Conservation (phyloP, 2,888 invertebrate genomes). For the Drosophila mercatorum region DNA sequence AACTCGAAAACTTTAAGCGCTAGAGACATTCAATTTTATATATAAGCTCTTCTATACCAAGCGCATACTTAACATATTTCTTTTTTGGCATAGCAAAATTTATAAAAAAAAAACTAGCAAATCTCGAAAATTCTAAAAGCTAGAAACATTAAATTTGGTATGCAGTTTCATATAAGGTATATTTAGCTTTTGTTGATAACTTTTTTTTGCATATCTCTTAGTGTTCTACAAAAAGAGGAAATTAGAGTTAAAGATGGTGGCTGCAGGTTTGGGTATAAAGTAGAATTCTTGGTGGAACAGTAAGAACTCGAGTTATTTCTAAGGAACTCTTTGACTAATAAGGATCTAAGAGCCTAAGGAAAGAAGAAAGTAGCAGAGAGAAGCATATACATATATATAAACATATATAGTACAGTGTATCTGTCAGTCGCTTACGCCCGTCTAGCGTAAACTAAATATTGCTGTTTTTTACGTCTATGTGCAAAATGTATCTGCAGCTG, state of each 20-base stretch:
- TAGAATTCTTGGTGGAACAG: too few relatives aligned
- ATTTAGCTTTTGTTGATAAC: not conserved
- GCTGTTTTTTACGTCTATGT: conserved; percentile 16
- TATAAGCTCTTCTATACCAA: not conserved
- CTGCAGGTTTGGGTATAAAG: not conserved
- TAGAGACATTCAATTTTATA: not conserved
- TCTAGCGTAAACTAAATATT: not conserved
- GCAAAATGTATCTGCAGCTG: conserved; percentile 58
- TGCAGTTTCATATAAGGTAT: not conserved
- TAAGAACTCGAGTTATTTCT: not conserved
- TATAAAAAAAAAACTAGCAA: not conserved
- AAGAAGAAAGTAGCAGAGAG: not conserved
- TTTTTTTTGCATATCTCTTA: not conserved
- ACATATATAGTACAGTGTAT: not conserved
- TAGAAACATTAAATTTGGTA: not conserved
- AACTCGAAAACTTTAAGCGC: not conserved
- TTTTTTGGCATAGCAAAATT: not conserved
- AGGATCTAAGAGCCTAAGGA: not conserved
- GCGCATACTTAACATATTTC: not conserved
- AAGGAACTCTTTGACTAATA: not conserved
- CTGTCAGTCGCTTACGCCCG: not conserved
- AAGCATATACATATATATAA: too few relatives aligned
- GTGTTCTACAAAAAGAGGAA: not conserved
- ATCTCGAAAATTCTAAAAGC: not conserved
- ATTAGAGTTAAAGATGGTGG: not conserved